Base-by-base conservation (phyloP, 2,797 vertebrate species). In the Luscinia megarhynchos region DNA sequence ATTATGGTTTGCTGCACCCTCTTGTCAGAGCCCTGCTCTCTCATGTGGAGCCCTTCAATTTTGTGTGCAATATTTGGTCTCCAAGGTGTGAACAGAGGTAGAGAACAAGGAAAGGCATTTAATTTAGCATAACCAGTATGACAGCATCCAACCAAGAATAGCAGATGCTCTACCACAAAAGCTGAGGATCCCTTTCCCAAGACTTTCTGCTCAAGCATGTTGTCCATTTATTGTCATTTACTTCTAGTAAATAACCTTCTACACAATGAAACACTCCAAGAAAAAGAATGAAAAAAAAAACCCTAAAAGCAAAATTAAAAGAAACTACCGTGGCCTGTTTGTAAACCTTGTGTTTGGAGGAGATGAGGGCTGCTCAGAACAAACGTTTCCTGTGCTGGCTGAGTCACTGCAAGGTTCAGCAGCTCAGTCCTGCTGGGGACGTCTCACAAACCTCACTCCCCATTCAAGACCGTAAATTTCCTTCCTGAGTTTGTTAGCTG, bases 401-500 rank as follows among this genome's bases (percentile, higher is more conserved):
- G 87, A 90, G 94, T 94, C 92, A 72, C 85, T 16, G 32, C 74
- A 41, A 85, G 89, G 87, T 72, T 94, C 87, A 78, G 82, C 66
- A 75, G 53, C 9, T 2, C 38, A 50, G 58, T 54, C 77, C 73
- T 89, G 80, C 26, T 1, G 8, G 77, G 83, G 91, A 82, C 38
- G 29, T 74, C 59, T 70, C 19, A 1, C 94, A 70, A 34, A 85
- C 66, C 69, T 93, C 29, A 3, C 46, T 94, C 24, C 2, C 93
- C 68, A 93, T 94, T 97, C 95, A 91, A 63, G 69, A 93, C 88
- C 58, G 91, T 95, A 96, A 94, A 96, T 95, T 96, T 97, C 95
- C 95, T 97, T 96, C 96, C 96, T 95, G 90, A 95, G 95, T 96
- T 97, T 96, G 94, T 96, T 93, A 94, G 72, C 88, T 36, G 40